Percentiles rank a stretch among this genome's conserved stretches.
Conservation (phyloP, 1,140 invertebrate genomes). For the Pissodes strobi region DNA sequence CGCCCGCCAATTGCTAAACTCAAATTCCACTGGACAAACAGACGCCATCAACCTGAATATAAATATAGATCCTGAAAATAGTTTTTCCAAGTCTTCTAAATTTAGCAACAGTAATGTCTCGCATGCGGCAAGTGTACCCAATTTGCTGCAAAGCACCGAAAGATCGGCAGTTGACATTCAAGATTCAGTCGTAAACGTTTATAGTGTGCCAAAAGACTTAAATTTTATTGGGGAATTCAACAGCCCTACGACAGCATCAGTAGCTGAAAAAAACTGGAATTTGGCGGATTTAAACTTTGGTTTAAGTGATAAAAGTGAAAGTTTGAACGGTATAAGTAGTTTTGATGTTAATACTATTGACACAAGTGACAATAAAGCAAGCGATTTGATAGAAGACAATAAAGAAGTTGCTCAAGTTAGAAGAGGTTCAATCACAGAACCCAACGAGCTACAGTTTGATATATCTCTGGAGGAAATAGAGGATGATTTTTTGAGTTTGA, state of each 20-base stretch:
- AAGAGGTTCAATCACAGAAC: background rate
- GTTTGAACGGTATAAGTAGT: background rate
- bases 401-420: background rate
- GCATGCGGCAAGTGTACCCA: constrained; percentile 55
- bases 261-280: constrained; percentile 59
- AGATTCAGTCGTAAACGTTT: constrained; percentile 51
- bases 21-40: background rate
- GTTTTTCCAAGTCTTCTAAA: constrained; percentile 42
- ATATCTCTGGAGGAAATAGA: constrained; percentile 9
- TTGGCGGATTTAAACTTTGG: constrained; percentile 55
- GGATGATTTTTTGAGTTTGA: background rate
- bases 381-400: too few species aligned
- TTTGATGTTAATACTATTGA: background rate
- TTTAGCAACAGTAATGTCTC: constrained; percentile 44
- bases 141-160: constrained; percentile 44
- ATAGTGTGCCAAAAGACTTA: constrained; percentile 61
- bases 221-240: constrained; percentile 53
- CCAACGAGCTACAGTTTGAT: constrained; percentile 25
- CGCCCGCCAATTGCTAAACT: constrained; percentile 15
- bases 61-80: constrained; percentile 52
- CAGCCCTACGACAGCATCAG: constrained; percentile 43
- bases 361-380: too few species aligned
- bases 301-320: background rate
- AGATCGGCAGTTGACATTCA: constrained; percentile 23
- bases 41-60: constrained; percentile 14